Evolutionary conservation across 2,113 vertebrate genomes (phyloP), one percentile per base, ranked within the genome.

Genomic region (Marmota monax): DNA sequence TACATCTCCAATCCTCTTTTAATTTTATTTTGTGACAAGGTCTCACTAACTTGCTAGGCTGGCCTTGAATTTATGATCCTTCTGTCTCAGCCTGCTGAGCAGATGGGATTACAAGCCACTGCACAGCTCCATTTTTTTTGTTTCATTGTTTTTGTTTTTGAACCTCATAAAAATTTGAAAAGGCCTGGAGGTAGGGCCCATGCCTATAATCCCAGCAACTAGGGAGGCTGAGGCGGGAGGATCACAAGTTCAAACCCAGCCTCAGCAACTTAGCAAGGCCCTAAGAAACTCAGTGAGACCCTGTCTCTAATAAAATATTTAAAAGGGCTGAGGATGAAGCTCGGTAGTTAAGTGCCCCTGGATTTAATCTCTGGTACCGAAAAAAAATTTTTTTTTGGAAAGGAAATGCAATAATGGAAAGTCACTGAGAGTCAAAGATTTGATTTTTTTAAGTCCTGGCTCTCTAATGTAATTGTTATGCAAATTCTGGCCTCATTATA

Each of bases 391-490:
- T 51, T 51, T 51, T 51, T 51, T 51, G 77, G 23, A 61, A 90
- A 77, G 37, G 29, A 95, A 92, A 84, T 23, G 7, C 34, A 53
- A 65, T 63, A 73, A 83, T 92, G 32, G 48, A 87, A 89, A 79
- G 48, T 56, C 65, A 58, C 1, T 22, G 76, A 69, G 53, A 93
- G 16, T 14, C 20, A 94, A 78, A 92, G 53, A 27, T 48, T 32
- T 25, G 13, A 34, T 7, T 53, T 20, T 37, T 20, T 37, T 29
- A 89, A 76, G 58, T 42, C n/a, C 12, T 32, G 73, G 22, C 77
- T 93, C 56, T 84, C 63, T 74, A 17, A 63, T 53, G 27, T 0
- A 63, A 34, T 69, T 87, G 23, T 56, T 53, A 2, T 18, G 18
- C 25, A 37, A 27, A 61, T 34, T 58, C 58, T 56, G 10, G 92